Conservation (phyloP, 2,888 invertebrate genomes). For the Drosophila quinaria region DNA sequence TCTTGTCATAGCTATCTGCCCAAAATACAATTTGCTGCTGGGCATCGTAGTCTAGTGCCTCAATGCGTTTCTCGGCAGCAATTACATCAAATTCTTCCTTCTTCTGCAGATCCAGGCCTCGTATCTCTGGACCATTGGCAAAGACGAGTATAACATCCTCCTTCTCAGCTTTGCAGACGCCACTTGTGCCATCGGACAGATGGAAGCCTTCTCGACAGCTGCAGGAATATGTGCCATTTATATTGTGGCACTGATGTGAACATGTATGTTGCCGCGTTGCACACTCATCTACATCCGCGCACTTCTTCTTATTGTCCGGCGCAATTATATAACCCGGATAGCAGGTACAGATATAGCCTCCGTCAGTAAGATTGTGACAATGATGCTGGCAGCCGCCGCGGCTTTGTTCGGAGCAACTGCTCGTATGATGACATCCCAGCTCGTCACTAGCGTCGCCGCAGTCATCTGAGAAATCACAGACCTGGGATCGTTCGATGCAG, state of each 20-base stretch:
- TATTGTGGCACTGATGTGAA: constrained; percentile 96
- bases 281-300: constrained; percentile 96
- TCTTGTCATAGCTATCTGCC: constrained; percentile 96
- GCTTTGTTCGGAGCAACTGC: constrained; percentile 87
- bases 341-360: constrained; percentile 96
- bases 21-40: constrained; percentile 95
- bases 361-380: constrained; percentile 93
- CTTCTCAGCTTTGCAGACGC: constrained; percentile 92
- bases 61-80: constrained; percentile 94
- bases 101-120: constrained; percentile 89
- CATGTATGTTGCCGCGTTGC: constrained; percentile 93
- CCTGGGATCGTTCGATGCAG: constrained; percentile 91
- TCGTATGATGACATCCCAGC: constrained; percentile 92
- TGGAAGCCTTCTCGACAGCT: constrained; percentile 94
- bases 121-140: constrained; percentile 94
- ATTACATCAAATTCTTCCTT: constrained; percentile 92
- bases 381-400: constrained; percentile 96
- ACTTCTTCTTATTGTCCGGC: constrained; percentile 92
- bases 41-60: constrained; percentile 96
- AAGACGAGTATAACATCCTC: constrained; percentile 90
- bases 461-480: constrained; percentile 96
- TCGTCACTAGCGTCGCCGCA: constrained; percentile 97
- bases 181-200: constrained; percentile 91
- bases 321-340: constrained; percentile 94
- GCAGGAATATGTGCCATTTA: constrained; percentile 96